phyloP scores from a whole-genome alignment of 37 sponge, comb jelly and placozoan species.

The Oscarella lobularis region DNA sequence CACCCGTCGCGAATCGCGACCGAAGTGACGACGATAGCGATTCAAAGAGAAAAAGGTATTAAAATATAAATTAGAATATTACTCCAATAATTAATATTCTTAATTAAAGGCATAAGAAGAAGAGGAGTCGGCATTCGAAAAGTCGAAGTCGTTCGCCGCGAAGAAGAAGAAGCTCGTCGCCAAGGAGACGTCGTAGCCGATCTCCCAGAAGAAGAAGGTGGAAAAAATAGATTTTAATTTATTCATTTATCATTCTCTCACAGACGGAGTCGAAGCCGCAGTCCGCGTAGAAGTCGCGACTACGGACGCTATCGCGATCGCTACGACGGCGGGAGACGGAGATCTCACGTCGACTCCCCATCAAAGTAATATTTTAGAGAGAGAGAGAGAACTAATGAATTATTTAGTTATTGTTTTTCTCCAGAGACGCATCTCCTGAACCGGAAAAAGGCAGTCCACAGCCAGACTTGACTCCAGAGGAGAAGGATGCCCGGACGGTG shows the following conservation, averaged over 20 bases:
- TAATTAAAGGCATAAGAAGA: conserved; percentile 11
- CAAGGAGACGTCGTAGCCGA: conserved; percentile 1
- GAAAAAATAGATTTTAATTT: too few species aligned
- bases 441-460: too few species aligned
- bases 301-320: too few species aligned
- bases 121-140: background rate
- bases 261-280: too few species aligned
- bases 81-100: background rate
- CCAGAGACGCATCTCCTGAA: too few species aligned
- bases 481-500: conserved; percentile 81
- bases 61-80: background rate
- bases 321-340: too few species aligned
- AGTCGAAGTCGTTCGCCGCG: conserved; percentile 12
- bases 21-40: background rate
- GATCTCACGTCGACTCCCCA: too few species aligned
- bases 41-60: background rate
- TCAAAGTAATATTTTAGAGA: too few species aligned
- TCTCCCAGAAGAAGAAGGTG: conserved; percentile 6
- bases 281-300: too few species aligned
- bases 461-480: conserved; percentile 42
- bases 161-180: conserved; percentile 7
- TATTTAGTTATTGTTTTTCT: too few species aligned
- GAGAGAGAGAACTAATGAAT: too few species aligned
- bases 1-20: background rate
- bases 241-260: too few species aligned